phyloP scores from a whole-genome alignment of 1,140 invertebrate genomes.

The Hyposmocoma kahamanoa region DNA sequence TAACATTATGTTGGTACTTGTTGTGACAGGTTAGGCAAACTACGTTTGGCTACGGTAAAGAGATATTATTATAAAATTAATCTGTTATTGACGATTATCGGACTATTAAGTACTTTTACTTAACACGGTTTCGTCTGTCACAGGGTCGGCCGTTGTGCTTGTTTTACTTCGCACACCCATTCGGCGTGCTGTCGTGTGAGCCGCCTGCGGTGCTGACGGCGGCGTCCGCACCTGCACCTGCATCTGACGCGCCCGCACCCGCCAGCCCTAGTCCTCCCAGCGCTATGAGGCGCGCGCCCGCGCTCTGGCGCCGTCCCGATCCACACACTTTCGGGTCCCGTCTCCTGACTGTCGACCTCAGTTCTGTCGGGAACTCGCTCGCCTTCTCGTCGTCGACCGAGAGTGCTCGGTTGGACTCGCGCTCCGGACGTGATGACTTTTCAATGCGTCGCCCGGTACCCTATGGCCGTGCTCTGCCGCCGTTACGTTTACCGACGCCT shows the following conservation, averaged over 20 bases:
- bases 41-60: no score
- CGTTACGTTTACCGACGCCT: slow-evolving; percentile 34
- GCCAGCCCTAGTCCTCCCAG: slow-evolving; percentile 16
- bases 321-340: neutral
- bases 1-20: no score
- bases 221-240: slow-evolving; percentile 35
- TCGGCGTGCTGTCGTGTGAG: slow-evolving; percentile 66
- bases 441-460: slow-evolving; percentile 31
- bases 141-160: slow-evolving; percentile 65
- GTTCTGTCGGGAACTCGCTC: slow-evolving; percentile 21
- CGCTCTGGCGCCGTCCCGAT: slow-evolving; percentile 23
- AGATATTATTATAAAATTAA: no score
- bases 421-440: slow-evolving; percentile 18
- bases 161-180: slow-evolving; percentile 71
- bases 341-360: neutral
- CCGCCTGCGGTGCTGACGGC: slow-evolving; percentile 42
- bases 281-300: slow-evolving; percentile 28
- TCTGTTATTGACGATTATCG: no score
- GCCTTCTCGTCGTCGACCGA: slow-evolving; percentile 37
- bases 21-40: no score
- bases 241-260: slow-evolving; percentile 20
- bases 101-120: no score
- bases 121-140: no score
- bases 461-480: slow-evolving; percentile 40
- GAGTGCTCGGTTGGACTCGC: no score